A percentile compares a stretch with the other conserved stretches of the same genome.
Evolutionary conservation across 2,113 vertebrate species (phyloP).

Genomic region (Hippocampus comes): DNA sequence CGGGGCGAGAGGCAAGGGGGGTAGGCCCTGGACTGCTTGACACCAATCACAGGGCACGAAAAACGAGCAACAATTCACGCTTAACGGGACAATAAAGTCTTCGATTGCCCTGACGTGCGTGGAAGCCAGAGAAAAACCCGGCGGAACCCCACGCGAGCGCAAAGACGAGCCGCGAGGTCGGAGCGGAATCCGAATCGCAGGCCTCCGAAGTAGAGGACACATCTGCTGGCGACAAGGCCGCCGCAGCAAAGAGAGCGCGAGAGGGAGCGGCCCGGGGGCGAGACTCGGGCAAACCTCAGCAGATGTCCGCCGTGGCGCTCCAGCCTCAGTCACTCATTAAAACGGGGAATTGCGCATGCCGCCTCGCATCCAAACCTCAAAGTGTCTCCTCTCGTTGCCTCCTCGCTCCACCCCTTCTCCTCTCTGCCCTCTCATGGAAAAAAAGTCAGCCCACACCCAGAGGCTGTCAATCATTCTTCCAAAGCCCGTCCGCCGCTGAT

Average conservation of each 20-base stretch:
- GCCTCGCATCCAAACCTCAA: constrained; percentile 68
- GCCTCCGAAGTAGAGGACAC: not conserved
- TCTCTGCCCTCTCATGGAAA: constrained; percentile 53
- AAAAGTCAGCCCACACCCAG: constrained; percentile 63
- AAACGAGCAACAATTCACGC: not conserved
- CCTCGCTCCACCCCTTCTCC: constrained; percentile 36
- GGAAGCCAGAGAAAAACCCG: not conserved
- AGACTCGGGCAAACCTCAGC: constrained; percentile 56
- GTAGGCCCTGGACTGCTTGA: too few species aligned
- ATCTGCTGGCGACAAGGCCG: not conserved
- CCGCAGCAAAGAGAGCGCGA: constrained; percentile 2
- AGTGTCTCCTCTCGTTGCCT: constrained; percentile 52
- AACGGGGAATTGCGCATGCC: constrained; percentile 56
- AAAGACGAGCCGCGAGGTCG: not conserved
- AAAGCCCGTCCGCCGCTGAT: constrained; percentile 31
- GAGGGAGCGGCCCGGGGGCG: constrained; percentile 34
- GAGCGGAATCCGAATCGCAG: not conserved
- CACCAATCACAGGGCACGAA: too few species aligned
- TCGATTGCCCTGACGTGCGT: not conserved
- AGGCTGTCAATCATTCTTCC: constrained; percentile 28
- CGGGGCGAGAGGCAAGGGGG: too few species aligned
- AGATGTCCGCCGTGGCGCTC: constrained; percentile 56
- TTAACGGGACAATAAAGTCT: not conserved
- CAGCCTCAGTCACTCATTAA: constrained; percentile 67
- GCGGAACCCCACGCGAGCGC: not conserved